Conservation (phyloP, 2,113 vertebrate genomes). For the Proterorhinus semilunaris region DNA sequence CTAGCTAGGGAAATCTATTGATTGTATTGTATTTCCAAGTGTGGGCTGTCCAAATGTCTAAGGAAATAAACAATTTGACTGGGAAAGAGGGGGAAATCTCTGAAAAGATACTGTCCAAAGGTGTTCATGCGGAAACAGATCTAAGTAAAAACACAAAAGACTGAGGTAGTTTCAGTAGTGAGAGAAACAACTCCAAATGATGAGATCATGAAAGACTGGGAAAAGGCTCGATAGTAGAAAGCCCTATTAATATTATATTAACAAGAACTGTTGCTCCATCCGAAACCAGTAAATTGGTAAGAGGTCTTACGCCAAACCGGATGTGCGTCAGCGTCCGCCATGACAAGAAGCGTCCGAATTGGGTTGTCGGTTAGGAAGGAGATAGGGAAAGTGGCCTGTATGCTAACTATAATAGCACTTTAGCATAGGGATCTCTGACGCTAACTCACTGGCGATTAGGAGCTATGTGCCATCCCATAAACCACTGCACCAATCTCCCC, state of each 20-base stretch:
- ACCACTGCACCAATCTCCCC: no score
- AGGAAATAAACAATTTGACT: constrained; percentile 15
- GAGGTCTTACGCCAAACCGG: no score
- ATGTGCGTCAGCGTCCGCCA: no score
- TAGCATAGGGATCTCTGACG: no score
- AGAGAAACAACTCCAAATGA: constrained; percentile 33
- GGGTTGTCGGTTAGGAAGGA: no score
- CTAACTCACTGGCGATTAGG: no score
- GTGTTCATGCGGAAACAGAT: constrained; percentile 32
- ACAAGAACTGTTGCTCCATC: no score
- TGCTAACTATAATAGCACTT: no score
- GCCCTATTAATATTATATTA: constrained; percentile 46
- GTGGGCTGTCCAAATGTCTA: constrained; percentile 15
- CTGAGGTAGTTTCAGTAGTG: constrained; percentile 21
- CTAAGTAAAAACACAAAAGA: constrained; percentile 31
- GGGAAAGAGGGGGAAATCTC: constrained; percentile 10
- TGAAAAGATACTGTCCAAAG: constrained; percentile 26
- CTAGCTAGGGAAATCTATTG: constrained; percentile 13
- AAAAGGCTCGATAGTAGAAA: constrained; percentile 42
- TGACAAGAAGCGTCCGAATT: no score
- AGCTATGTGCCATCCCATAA: no score
- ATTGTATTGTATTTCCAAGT: constrained; percentile 25
- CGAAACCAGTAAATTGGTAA: no score
- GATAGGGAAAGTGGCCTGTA: no score
- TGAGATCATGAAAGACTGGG: constrained; percentile 33